phyloP scores from a whole-genome alignment of 2,888 invertebrate genomes.

The Apotomis capreana region DNA sequence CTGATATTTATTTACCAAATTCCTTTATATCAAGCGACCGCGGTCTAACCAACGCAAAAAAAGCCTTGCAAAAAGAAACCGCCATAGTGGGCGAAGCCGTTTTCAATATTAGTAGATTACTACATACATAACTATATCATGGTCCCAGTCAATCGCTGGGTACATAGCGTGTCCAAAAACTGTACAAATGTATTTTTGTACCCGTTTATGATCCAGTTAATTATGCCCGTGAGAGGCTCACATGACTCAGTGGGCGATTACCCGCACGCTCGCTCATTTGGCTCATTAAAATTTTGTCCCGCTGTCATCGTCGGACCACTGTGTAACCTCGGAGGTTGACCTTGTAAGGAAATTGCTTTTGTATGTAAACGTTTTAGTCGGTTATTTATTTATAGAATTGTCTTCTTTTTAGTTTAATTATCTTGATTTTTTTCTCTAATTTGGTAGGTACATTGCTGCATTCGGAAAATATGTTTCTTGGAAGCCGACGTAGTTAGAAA shows the following conservation, averaged over 20 bases:
- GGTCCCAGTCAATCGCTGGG: conserved; percentile 6
- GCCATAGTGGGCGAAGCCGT: no score
- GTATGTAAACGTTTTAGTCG: not conserved
- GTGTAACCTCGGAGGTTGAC: conserved; percentile 53
- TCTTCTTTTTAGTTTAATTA: not conserved
- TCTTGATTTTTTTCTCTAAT: no score
- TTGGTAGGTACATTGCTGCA: no score
- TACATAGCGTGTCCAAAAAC: conserved; percentile 24
- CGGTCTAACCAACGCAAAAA: no score
- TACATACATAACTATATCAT: no score
- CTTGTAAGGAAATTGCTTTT: conserved; percentile 30
- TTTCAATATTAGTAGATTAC: no score
- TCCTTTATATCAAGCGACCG: no score
- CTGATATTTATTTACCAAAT: no score
- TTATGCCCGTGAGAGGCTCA: conserved; percentile 57
- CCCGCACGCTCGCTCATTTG: conserved; percentile 61
- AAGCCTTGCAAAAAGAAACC: no score
- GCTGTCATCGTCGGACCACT: conserved; percentile 58
- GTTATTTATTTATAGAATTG: not conserved
- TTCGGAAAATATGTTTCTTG: no score
- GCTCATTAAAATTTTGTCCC: conserved; percentile 70
- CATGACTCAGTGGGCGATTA: conserved; percentile 53
- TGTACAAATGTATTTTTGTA: conserved; percentile 32
- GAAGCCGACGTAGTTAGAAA: no score
- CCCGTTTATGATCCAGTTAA: conserved; percentile 52